Evolutionary conservation across 1,140 invertebrate genomes (phyloP), one percentile per base, ranked within the genome.

Genomic region (Leptopilina boulardi): DNA sequence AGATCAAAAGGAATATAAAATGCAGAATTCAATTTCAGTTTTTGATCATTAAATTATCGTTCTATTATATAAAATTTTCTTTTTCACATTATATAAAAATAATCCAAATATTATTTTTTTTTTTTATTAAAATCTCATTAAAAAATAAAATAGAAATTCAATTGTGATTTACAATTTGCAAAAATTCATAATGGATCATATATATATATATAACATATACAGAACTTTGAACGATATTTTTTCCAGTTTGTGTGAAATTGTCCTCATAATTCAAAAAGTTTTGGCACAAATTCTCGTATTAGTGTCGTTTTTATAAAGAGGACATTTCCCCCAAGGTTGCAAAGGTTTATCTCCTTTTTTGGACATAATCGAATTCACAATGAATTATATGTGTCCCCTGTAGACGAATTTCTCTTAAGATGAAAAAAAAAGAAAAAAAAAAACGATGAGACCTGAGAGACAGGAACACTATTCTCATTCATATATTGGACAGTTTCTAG

Each of bases 401-500:
- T 66, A 30, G 56, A 56, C 51, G 51, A 21, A 23, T 56, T 18
- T 23, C 51, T 56, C 51, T n/a, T n/a, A 23, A 59, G 23, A 59
- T 2, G 26, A 21, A 66, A 66, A 66, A 66, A 66, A 8, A 34
- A 34, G 30, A 6, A 34, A 34, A 34, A 34, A 34, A 34, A 34
- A 34, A 6, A 34, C 30, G 30, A 34, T 6, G 30, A 34, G 30
- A 34, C 30, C 30, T 34, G 30, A 34, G 56, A 66, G 56, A 79
- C 75, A 71, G 73, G 79, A 79, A 80, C 66, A 75, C 75, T 80
- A 82, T 87, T 87, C 77, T 85, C 81, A 87, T 88, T 84, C 86
- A 87, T n/a, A n/a, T n/a, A n/a, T 87, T 84, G 85, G 80, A 78
- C 71, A 66, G 79, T 87, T 80, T 77, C 78, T 77, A 71, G 75